Evolutionary conservation across 2,113 vertebrate species (phyloP).

Genomic region (Poecile atricapillus): DNA sequence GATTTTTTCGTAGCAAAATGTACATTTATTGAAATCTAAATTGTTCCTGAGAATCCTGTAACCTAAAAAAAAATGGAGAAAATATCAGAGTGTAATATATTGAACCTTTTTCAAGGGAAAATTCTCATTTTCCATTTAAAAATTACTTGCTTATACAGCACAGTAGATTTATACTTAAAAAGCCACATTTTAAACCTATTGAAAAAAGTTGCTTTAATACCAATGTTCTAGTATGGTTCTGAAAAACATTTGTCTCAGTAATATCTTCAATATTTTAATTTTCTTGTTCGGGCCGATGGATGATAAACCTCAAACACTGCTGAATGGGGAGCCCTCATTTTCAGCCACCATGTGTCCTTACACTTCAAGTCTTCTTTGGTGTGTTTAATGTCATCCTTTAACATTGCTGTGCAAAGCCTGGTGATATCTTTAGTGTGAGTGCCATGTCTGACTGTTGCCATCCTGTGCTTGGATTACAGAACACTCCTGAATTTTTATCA

Average conservation of each 20-base stretch:
- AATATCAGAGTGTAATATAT: not conserved
- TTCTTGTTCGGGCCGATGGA: not conserved
- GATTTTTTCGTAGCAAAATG: not conserved
- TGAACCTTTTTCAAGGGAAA: not conserved
- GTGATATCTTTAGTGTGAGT: not conserved
- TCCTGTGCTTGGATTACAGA: not conserved
- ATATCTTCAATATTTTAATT: not conserved
- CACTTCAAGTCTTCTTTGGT: not conserved
- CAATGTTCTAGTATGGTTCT: too few species aligned
- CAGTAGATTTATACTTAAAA: not conserved
- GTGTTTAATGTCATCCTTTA: not conserved
- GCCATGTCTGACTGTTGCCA: not conserved
- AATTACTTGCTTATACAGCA: not conserved
- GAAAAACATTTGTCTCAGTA: not conserved
- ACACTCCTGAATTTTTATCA: not conserved
- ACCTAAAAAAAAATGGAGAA: not conserved
- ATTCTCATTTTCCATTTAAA: not conserved
- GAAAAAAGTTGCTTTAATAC: not conserved
- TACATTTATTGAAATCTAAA: not conserved
- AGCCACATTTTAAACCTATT: not conserved
- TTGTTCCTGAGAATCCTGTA: not conserved
- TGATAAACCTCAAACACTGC: not conserved
- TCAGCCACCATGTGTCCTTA: not conserved
- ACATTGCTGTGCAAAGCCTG: not conserved
- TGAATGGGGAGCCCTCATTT: not conserved